Base-by-base conservation (phyloP, 2,797 vertebrate genomes). In the Centroberyx gerrardi region DNA sequence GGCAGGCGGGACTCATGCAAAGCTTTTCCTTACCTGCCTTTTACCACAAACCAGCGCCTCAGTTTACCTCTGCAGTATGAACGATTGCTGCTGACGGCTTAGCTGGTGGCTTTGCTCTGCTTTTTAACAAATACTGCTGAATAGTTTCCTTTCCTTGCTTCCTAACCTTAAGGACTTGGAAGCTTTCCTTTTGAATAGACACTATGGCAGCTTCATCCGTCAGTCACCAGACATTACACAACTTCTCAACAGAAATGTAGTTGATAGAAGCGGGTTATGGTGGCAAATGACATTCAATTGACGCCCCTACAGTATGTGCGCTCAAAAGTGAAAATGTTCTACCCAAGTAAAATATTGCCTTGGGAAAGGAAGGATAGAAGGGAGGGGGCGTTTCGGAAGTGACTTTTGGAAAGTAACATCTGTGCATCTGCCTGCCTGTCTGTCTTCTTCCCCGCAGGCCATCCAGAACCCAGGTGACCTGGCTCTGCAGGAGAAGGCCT, bases 401-500 rank as follows among this genome's bases (percentile, higher is more conserved):
- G 36, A 8, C n/a, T 66, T 82, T 62, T 62, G 13, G 3, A 68
- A 38, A 55, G 62, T 82, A 78, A 85, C 82, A 86, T 84, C 82
- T 88, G 82, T 68, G 40, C 31, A 28, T 66, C 60, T 75, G 48
- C 63, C 51, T 75, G 59, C 64, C 60, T 74, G 48, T 60, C 51
- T 74, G 61, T 62, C 27, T 68, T 78, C 8, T 12, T 60, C 15
- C 46, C 88, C 76, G 56, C 81, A 97, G 97, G 97, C 97, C 74
- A 97, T 97, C 88, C 96, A 97, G 88, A 97, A 97, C 87, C 96
- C 97, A 29, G 95, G 95, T 14, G 96, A 97, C 90, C 94, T 96
- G 42, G 95, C 94, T 84, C 94, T 97, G 36, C 97, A 97, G 91
- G 96, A 97, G 88, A 96, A 96, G 83, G 97, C 97, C 55, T 97